phyloP scores from a whole-genome alignment of 2,797 vertebrate species.

The Sebastes kiyomatsui region DNA sequence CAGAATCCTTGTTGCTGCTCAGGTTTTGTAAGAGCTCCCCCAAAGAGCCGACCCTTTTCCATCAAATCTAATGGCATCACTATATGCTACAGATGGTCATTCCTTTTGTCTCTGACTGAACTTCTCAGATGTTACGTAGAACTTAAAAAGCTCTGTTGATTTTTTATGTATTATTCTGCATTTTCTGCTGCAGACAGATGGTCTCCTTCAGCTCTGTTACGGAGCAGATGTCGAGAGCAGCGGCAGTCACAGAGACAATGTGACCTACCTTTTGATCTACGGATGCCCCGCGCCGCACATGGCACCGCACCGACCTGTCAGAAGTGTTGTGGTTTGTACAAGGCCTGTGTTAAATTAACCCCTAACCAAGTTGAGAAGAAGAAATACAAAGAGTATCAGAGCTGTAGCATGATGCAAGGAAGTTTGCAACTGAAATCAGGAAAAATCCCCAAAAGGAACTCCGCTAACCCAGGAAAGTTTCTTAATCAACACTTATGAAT shows the following conservation, averaged over 20 bases:
- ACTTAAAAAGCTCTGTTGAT: conserved; percentile 44
- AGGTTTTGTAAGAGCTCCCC: not conserved
- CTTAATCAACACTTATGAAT: conserved; percentile 16
- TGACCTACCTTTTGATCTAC: conserved; percentile 72
- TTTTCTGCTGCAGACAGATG: conserved; percentile 65
- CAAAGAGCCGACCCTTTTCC: not conserved
- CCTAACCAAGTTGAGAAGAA: conserved; percentile 28
- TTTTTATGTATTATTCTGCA: conserved; percentile 37
- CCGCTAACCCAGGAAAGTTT: not conserved
- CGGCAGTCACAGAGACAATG: conserved; percentile 56
- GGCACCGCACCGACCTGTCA: conserved; percentile 54
- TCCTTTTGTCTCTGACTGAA: not conserved
- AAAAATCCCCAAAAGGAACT: not conserved
- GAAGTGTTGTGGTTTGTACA: conserved; percentile 27
- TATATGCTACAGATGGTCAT: not conserved
- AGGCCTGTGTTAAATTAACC: conserved; percentile 47
- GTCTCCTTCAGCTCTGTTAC: conserved; percentile 60
- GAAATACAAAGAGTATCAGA: conserved; percentile 12
- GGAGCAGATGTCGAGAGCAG: conserved; percentile 67
- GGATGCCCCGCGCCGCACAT: conserved; percentile 41
- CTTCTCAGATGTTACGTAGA: conserved; percentile 13
- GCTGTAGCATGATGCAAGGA: not conserved
- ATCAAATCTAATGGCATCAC: not conserved
- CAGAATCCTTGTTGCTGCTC: not conserved
- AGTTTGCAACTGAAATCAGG: not conserved